Base-by-base conservation (phyloP, 2,113 vertebrate genomes). In the Sinosuthora webbiana region DNA sequence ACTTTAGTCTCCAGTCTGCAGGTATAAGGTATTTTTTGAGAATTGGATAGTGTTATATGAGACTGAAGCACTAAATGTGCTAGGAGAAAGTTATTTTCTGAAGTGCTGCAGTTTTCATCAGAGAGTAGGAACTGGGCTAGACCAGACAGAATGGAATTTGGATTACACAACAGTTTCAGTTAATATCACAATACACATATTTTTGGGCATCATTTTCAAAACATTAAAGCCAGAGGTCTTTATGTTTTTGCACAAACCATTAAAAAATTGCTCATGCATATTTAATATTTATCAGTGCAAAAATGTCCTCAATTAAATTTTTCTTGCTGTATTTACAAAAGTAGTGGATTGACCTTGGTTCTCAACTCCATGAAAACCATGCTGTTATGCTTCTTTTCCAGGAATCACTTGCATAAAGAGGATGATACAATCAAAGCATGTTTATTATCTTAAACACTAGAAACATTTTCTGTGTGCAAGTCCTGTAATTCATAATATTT, bases 201-300 rank as follows among this genome's bases (percentile, higher is more conserved):
- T 94, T 87, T 87, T 65, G 37, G 18, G 31, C 50, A 47, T 65
- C 10, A 78, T 80, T 89, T 89, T 87, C 25, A 62, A 37, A 45
- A 44, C 1, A 5, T 47, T 52, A 70, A 89, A 87, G 35, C 19
- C 15, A 24, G 71, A 89, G 24, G 3, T 84, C 37, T 74, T 79
- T 2, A 53, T 37, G n/a, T 19, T 73, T 70, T 86, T 90, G 23
- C 33, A 78, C 14, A 91, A 90, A 39, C 1, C 11, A 55, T 59
- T 68, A n/a, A 19, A 69, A 44, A 39, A 7, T 5, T 45, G 4
- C 6, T 57, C 5, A 27, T 27, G 3, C 0, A 0, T 39, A 45
- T 27, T 83, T 47, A 37, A 59, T 68, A 82, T 12, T 11, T 87
- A 64, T n/a, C 41, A 81, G 9, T 27, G 2, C 3, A 76, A 89